phyloP scores from a whole-genome alignment of 2,113 vertebrate genomes.

The Myotis lucifugus region DNA sequence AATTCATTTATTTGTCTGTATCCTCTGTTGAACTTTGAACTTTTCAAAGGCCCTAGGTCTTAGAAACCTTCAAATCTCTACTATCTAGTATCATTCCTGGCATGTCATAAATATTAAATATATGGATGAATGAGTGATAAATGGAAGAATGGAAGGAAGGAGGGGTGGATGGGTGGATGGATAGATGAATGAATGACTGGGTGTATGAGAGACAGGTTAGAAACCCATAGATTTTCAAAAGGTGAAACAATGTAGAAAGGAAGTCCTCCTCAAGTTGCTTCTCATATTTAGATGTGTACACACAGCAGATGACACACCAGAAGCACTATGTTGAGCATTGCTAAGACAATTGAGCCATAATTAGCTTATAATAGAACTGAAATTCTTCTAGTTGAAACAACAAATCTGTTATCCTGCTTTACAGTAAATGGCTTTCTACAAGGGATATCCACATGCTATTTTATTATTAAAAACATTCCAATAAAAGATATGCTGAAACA shows the following conservation, averaged over 20 bases:
- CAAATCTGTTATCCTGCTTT: conserved; percentile 78
- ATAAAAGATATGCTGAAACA: conserved; percentile 79
- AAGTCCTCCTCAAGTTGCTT: background rate
- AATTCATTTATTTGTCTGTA: background rate
- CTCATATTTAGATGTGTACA: background rate
- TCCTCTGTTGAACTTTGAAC: background rate
- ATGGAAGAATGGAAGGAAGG: background rate
- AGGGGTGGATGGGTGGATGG: no score
- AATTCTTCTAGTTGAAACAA: conserved; percentile 75
- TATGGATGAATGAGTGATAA: background rate
- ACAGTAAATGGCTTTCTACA: conserved; percentile 74
- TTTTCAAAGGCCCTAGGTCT: background rate
- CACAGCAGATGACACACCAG: background rate
- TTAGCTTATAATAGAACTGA: conserved; percentile 72
- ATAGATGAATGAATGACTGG: background rate
- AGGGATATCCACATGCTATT: conserved; percentile 70
- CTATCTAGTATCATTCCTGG: background rate
- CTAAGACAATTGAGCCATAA: conserved; percentile 67
- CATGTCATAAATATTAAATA: background rate
- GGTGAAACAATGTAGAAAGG: background rate
- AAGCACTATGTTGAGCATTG: background rate
- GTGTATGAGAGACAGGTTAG: background rate
- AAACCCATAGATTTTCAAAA: background rate
- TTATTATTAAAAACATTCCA: conserved; percentile 81
- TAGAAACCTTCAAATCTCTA: conserved; percentile 4